Evolutionary conservation across 2,888 invertebrate genomes (phyloP).

Genomic region (Drosophila anceps): DNA sequence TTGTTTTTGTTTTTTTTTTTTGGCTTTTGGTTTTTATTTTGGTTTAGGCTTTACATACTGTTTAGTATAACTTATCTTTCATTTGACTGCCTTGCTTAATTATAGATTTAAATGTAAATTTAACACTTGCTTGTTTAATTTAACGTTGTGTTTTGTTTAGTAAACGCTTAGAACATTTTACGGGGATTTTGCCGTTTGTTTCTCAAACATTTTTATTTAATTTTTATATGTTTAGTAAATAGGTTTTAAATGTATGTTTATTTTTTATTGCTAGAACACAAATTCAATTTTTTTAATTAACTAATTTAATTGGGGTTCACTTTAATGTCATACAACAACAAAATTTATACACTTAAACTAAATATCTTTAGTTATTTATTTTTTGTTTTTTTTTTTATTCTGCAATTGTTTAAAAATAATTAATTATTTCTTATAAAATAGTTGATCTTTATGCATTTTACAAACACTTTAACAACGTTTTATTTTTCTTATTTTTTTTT

Average conservation of each 20-base stretch:
- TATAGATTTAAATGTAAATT: slow-evolving; percentile 77
- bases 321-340: slow-evolving; percentile 80
- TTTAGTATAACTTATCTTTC: slow-evolving; percentile 54
- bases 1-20: slow-evolving; percentile 19
- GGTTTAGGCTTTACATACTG: slow-evolving; percentile 62
- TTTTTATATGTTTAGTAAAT: slow-evolving; percentile 58
- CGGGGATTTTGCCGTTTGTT: slow-evolving; percentile 59
- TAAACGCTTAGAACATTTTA: slow-evolving; percentile 77
- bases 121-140: slow-evolving; percentile 79
- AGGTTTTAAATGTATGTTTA: slow-evolving; percentile 60
- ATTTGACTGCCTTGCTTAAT: slow-evolving; percentile 66
- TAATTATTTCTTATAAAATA: slow-evolving; percentile 70
- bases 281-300: slow-evolving; percentile 73
- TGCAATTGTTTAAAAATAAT: slow-evolving; percentile 76
- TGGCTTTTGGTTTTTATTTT: slow-evolving; percentile 14
- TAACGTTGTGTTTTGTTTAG: slow-evolving; percentile 72
- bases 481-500: slow-evolving; percentile 58
- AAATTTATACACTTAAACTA: slow-evolving; percentile 81
- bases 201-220: slow-evolving; percentile 63
- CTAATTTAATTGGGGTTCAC: slow-evolving; percentile 75
- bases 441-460: slow-evolving; percentile 73
- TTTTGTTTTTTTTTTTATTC: slow-evolving; percentile 47
- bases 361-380: slow-evolving; percentile 43
- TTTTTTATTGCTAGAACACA: slow-evolving; percentile 78
- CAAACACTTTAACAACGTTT: slow-evolving; percentile 79